Conservation (phyloP, 2,888 invertebrate genomes). For the Agrenia bidenticulata region DNA sequence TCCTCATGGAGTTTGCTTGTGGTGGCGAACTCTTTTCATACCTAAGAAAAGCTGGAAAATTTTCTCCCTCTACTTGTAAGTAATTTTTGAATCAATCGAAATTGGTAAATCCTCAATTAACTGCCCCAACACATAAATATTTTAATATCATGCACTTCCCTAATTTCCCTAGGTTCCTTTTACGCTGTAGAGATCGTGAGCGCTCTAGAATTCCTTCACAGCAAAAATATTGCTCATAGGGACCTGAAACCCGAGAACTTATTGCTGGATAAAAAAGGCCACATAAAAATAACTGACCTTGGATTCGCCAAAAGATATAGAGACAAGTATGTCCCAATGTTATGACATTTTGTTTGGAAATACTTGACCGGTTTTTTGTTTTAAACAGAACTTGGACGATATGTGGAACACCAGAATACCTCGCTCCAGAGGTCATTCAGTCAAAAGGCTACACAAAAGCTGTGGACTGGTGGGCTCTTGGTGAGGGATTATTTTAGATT, state of each 20-base stretch:
- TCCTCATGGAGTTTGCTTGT: conserved; percentile 95
- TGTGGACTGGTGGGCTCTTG: conserved; percentile 99
- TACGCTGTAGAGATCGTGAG: conserved; percentile 89
- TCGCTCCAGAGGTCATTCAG: conserved; percentile 95
- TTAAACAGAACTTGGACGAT: conserved; percentile 83
- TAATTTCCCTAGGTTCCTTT: conserved; percentile 26
- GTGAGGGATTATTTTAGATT: conserved; percentile 59
- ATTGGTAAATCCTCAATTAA: not conserved
- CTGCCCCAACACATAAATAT: not conserved
- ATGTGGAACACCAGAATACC: conserved; percentile 95
- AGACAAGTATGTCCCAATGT: conserved; percentile 64
- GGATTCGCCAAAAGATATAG: conserved; percentile 94
- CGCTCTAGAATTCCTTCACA: conserved; percentile 91
- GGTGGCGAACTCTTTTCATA: conserved; percentile 97
- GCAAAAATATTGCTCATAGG: conserved; percentile 80
- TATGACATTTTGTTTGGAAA: not conserved
- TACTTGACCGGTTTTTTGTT: conserved; percentile 3
- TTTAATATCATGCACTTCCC: not conserved
- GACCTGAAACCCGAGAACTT: conserved; percentile 86
- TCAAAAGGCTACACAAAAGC: conserved; percentile 98
- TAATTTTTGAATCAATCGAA: conserved; percentile 6
- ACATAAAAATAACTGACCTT: conserved; percentile 96
- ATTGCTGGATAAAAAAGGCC: conserved; percentile 86
- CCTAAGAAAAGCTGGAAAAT: conserved; percentile 85
- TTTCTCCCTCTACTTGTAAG: conserved; percentile 67